Base-by-base conservation (phyloP, 2,113 vertebrate genomes). In the Istiophorus platypterus region DNA sequence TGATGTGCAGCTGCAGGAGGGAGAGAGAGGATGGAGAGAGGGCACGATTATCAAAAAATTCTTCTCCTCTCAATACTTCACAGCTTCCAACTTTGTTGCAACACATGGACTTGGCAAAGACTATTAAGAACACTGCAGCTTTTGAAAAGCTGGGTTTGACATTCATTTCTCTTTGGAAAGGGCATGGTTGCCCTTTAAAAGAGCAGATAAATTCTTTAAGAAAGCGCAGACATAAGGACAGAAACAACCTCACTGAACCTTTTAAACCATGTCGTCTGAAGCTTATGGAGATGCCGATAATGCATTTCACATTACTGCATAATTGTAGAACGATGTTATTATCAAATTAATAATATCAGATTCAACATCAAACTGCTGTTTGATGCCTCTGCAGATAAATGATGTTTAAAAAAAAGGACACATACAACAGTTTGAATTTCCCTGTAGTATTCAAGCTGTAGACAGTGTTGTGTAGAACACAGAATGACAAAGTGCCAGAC, bases 1-100 rank as follows among this genome's bases (percentile, higher is more conserved):
- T 95, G 78, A 99, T 96, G 91, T 99, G 97, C 85, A 99, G 94
- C 98, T 99, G 91, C 76, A 88, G 87, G 66, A 80, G 18, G 90
- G 87, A 93, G 71, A 73, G 26, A 93, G 74, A 71, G 26, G 29
- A 76, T 58, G 45, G 42, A 82, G 45, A 77, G 77, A 54, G 63
- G 68, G 12, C 24, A 76, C 20, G 11, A n/a, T 86, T 76, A 85
- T 69, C 39, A 66, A 85, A 68, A 74, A 20, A 58, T 63, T 59
- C 63, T 72, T 70, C 81, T 88, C 72, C 65, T 76, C 63, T 64
- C 24, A 22, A 61, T 66, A 57, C 3, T 37, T 57, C 20, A 70
- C 58, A 56, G n/a, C 39, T 68, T 69, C 58, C 71, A 80, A 51
- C 39, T 77, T 62, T 80, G 80, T 41, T 85, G 80, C 58, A 67